phyloP scores from a whole-genome alignment of 2,113 vertebrate genomes.

The Perca flavescens region DNA sequence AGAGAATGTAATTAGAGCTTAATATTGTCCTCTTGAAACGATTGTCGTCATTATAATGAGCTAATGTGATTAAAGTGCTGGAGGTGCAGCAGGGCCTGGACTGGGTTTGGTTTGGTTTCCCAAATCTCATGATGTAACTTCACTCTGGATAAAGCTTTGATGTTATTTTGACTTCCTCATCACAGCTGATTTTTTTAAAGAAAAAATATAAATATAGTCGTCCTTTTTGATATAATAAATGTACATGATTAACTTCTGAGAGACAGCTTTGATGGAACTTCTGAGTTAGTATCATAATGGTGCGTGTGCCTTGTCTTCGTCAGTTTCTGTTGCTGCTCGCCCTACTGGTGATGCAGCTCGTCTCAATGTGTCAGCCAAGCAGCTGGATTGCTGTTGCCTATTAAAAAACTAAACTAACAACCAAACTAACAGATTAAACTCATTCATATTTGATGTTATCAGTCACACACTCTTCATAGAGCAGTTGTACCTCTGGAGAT shows the following conservation, averaged over 20 bases:
- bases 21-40: slow-evolving; percentile 15
- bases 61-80: slow-evolving; percentile 23
- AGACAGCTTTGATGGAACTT: not conserved
- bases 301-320: not conserved
- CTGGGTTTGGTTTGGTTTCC: not conserved
- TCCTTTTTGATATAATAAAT: not conserved
- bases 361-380: not conserved
- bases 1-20: slow-evolving; percentile 23
- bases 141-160: not conserved
- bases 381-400: not conserved
- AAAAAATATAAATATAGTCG: not conserved
- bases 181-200: not conserved
- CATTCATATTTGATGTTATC: not conserved
- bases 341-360: not conserved
- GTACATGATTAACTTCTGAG: not conserved
- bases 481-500: slow-evolving; percentile 29
- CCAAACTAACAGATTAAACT: not conserved
- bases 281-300: not conserved
- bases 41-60: slow-evolving; percentile 18
- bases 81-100: not conserved
- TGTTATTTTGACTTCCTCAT: not conserved
- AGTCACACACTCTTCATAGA: not conserved
- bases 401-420: not conserved
- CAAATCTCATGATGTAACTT: not conserved
- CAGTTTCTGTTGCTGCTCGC: not conserved